phyloP scores from a whole-genome alignment of 2,888 invertebrate genomes.

The Lasioglossum lativentre region DNA sequence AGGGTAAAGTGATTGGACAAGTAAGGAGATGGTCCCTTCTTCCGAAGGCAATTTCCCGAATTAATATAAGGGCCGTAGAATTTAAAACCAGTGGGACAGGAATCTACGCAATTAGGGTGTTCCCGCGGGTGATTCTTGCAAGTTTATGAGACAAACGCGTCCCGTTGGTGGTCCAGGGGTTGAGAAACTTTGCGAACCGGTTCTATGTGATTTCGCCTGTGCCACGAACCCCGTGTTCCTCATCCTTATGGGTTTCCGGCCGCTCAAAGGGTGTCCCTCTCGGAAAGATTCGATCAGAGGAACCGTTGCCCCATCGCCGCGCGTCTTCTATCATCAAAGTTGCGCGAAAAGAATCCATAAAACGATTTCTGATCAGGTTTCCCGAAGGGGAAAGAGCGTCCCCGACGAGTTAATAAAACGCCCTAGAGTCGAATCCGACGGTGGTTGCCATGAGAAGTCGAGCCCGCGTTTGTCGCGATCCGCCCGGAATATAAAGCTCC shows the following conservation, averaged over 20 bases:
- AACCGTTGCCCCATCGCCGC: background rate
- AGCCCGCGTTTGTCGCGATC: conserved; percentile 9
- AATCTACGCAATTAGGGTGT: background rate
- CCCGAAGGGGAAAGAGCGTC: background rate
- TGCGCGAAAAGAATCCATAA: conserved; percentile 3
- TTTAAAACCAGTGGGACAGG: background rate
- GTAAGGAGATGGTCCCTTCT: background rate
- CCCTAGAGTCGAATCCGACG: background rate
- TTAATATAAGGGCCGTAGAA: background rate
- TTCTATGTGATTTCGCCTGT: background rate
- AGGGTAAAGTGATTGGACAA: background rate
- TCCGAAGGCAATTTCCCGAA: background rate
- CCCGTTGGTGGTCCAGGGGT: background rate
- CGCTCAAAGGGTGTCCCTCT: background rate
- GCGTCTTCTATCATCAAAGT: background rate
- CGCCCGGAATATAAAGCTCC: conserved; percentile 28
- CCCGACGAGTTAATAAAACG: conserved; percentile 33
- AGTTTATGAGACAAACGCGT: background rate
- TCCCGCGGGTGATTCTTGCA: background rate
- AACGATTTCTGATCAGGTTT: conserved; percentile 15
- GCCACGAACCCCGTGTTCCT: background rate
- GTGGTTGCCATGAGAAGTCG: background rate
- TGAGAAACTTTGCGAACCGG: background rate
- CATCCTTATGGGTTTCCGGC: background rate
- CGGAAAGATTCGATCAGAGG: background rate